A percentile compares a stretch with the other conserved stretches of the same genome.
Conservation (phyloP, 2,797 vertebrate species). For the Heterohyrax brucei region DNA sequence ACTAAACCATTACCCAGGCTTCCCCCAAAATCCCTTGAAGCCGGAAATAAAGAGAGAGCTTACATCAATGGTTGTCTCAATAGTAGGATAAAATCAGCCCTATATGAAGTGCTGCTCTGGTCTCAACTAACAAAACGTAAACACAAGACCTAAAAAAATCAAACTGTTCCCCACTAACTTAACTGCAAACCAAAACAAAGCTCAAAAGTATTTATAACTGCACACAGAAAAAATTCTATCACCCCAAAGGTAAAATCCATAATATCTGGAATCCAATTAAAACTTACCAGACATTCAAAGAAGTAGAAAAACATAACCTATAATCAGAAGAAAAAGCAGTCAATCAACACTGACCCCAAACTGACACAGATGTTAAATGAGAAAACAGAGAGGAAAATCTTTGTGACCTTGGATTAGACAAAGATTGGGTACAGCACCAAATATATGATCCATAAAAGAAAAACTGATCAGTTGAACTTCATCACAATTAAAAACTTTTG, state of each 20-base stretch:
- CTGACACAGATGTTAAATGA: background rate
- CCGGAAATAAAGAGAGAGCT: no score
- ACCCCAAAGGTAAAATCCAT: background rate
- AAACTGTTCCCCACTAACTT: background rate
- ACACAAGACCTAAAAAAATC: background rate
- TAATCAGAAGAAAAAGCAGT: background rate
- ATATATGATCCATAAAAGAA: background rate
- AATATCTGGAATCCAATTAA: background rate
- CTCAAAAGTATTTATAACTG: background rate
- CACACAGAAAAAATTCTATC: background rate
- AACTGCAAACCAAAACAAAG: background rate
- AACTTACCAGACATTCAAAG: background rate
- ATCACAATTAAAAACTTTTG: background rate
- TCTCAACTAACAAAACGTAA: background rate
- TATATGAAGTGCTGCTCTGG: background rate
- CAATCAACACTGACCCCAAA: background rate
- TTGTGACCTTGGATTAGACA: background rate
- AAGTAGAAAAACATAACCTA: background rate
- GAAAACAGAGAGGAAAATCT: background rate
- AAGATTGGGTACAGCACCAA: background rate
- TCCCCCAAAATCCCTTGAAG: no score
- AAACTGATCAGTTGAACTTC: background rate
- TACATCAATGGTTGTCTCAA: no score
- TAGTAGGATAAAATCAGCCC: background rate
- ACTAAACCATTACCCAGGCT: no score